Evolutionary conservation across 2,797 vertebrate species (phyloP).

Genomic region (Catharus ustulatus): DNA sequence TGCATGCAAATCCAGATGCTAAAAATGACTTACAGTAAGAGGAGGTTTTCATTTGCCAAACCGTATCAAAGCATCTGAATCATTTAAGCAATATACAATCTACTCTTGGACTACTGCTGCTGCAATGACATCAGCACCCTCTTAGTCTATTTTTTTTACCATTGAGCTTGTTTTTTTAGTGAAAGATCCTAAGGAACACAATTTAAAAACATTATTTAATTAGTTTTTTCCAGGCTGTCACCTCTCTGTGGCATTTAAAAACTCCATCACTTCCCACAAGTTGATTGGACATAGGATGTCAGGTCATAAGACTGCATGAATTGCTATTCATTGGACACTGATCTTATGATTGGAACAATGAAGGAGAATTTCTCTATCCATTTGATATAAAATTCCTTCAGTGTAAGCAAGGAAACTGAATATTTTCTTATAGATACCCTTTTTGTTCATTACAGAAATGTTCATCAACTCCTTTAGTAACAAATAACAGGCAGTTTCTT

Average conservation of each 20-base stretch:
- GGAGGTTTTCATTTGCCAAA: conserved; percentile 57
- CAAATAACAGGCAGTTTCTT: conserved; percentile 10
- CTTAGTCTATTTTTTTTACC: background rate
- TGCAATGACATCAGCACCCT: background rate
- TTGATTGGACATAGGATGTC: background rate
- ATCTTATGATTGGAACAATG: background rate
- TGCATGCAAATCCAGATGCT: conserved; percentile 72
- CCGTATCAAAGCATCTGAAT: background rate
- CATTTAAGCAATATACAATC: background rate
- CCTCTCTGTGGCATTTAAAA: background rate
- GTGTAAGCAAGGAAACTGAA: background rate
- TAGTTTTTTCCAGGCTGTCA: background rate
- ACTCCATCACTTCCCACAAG: background rate
- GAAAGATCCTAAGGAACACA: background rate
- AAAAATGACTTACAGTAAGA: conserved; percentile 60
- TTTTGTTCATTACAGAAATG: conserved; percentile 28
- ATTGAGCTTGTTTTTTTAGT: background rate
- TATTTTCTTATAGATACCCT: background rate
- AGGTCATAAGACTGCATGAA: background rate
- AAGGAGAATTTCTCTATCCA: background rate
- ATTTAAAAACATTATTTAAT: background rate
- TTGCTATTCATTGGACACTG: background rate
- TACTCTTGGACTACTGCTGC: background rate
- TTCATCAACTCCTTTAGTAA: background rate
- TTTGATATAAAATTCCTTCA: conserved; percentile 1